Base-by-base conservation (phyloP, 2,888 invertebrate genomes). In the Tipula confusa region DNA sequence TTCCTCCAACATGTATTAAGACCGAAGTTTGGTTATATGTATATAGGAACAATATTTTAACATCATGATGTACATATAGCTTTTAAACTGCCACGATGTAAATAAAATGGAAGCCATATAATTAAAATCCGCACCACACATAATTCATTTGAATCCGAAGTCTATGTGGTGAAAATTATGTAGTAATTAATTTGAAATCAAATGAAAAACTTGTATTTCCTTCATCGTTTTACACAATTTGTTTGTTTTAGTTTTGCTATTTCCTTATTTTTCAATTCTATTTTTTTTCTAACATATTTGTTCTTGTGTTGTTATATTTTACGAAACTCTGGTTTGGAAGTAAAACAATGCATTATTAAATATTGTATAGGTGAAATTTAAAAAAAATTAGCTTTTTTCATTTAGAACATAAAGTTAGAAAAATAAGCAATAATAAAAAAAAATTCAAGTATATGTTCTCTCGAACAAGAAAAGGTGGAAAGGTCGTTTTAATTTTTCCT, bases 401-500 rank as follows among this genome's bases (percentile, higher is more conserved):
- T 64, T 64, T 64, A 64, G 18, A 64, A 64, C 24, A 64, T 64
- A 24, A 64, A 64, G 64, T 64, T 64, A 24, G 64, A 11, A 64
- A n/a, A 43, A 43, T 36, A 43, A 43, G n/a, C n/a, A n/a, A n/a
- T n/a, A n/a, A n/a, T n/a, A 64, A 64, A 64, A 64, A 24, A 64
- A 64, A 64, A 64, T 64, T 64, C 64, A 64, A n/a, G 9, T 64
- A 24, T 64, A 64, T 64, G 18, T 64, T 64, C 64, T 24, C 64
- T 64, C 64, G 64, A 24, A 64, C 64, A 64, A 64, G 64, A 64
- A 64, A 64, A 64, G 64, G 64, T 64, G 64, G 64, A 24, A 64
- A 64, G 64, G 64, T 64, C 64, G 64, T 64, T 64, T 64, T 64
- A 64, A 64, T 64, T 64, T 64, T 64, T 24, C 64, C 64, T 64